Base-by-base conservation (phyloP, 2,797 vertebrate species). In the Harpagifer antarcticus region DNA sequence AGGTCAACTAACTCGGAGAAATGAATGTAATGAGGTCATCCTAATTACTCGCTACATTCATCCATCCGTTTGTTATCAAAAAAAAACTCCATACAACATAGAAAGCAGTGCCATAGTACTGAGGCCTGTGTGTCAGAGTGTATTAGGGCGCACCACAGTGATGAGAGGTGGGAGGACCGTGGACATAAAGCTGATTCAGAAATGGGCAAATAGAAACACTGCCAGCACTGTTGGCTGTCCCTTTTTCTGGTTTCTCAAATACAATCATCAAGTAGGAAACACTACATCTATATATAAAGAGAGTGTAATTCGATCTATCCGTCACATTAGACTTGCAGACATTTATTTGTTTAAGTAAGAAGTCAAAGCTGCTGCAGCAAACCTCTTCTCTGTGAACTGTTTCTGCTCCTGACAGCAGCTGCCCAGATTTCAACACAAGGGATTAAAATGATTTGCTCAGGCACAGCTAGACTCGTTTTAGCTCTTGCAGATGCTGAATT, bases 11-110 rank as follows among this genome's bases (percentile, higher is more conserved):
- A 81, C 78, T 84, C 57, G 19, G 55, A 69, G 74, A 84, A 88
- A 90, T 86, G 61, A 87, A 89, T 87, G 72, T 90, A 93, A 94
- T 86, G 85, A 92, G 87, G 78, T 50, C 81, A 83, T 78, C 84
- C 88, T 86, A 88, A 86, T 92, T 91, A 65, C 82, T 74, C 8
- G 33, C 63, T 64, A 44, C 74, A 77, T 82, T 67, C 82, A 73
- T 84, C 40, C 66, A 79, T 85, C 74, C 75, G 37, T 72, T 75
- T 78, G 57, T 58, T 59, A 80, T 80, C 42, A 19, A 85, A 78
- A 78, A 86, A 86, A 82, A 40, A 79, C 74, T 40, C 44, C 56
- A 48, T 63, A 79, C 61, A 76, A 82, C 67, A 70, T 53, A 76
- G 73, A 86, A 68, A 75, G 57, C 59, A 23, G 57, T 53, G 70